Base-by-base conservation (phyloP, 2,888 invertebrate species). In the Spisula subtruncata region DNA sequence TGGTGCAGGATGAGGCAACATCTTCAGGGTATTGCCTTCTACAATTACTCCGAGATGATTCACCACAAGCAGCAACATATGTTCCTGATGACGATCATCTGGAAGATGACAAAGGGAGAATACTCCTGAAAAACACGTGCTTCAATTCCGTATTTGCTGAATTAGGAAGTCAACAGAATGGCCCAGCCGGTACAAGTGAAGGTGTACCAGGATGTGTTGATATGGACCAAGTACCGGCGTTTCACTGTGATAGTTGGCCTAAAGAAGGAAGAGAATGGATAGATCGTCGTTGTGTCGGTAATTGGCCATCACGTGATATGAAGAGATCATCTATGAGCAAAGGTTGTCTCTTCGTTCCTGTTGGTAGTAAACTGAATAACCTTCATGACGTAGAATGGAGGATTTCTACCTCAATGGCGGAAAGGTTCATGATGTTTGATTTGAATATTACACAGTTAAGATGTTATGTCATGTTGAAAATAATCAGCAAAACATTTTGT, bases 341-440 rank as follows among this genome's bases (percentile, higher is more conserved):
- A 5, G 75, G 75, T 25, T 84, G 84, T 75, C 71, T 75, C n/a
- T 18, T 84, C 46, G 84, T 84, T 18, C 75, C 75, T 29, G 84
- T 84, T 18, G 84, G 75, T 20, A 51, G 84, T 18, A 84, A 51
- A 29, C 6, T 16, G 18, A 51, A 71, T 51, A 41, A 29, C 18
- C 46, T 71, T 20, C n/a, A 51, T 0, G 29, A 51, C 14, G n/a
- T 75, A 18, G 75, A 84, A 84, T 84, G 75, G 75, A 48, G 84
- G 29, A 84, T 84, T 25, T 84, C 84, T 48, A 75, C 75, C 16
- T 84, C 84, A 48, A 25, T n/a, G n/a, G 81, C 81, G 2, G 81
- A 81, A 46, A 81, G 81, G 35, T n/a, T 46, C 14, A 14, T 81
- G 29, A 81, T 81, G 81, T 81, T 48, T 20, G 20, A 35, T 81